Conservation (phyloP, 2,797 vertebrate genomes). For the Coendou prehensilis region DNA sequence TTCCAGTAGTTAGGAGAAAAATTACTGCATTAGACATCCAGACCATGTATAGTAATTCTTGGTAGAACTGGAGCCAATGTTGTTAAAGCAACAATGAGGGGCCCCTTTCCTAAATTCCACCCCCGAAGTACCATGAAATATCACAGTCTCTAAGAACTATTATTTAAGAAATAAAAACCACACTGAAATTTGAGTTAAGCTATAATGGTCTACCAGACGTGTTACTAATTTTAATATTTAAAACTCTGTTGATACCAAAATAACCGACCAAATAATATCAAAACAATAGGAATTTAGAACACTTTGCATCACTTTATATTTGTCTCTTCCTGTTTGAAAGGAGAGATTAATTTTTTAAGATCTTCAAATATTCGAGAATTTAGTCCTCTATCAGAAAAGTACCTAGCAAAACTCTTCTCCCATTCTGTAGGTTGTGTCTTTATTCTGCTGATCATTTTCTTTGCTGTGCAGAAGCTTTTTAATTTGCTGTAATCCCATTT, state of each 20-base stretch:
- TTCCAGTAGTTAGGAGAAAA: not conserved
- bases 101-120: not conserved
- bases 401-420: not conserved
- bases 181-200: not conserved
- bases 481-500: not conserved
- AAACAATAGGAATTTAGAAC: not conserved
- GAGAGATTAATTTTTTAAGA: not conserved
- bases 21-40: not conserved
- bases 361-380: not conserved
- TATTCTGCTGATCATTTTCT: not conserved
- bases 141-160: not conserved
- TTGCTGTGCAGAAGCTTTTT: not conserved
- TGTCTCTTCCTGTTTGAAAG: not conserved
- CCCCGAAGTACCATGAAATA: not conserved
- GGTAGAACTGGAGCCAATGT: not conserved
- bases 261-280: slow-evolving; percentile 8
- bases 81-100: not conserved
- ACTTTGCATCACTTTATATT: not conserved
- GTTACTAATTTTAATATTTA: slow-evolving; percentile 24
- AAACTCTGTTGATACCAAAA: slow-evolving; percentile 24
- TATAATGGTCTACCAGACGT: not conserved
- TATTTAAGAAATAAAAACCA: not conserved
- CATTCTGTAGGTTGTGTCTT: not conserved
- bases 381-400: not conserved
- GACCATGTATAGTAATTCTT: not conserved